phyloP scores from a whole-genome alignment of 2,888 invertebrate genomes.

The Rhamnusium bicolor region DNA sequence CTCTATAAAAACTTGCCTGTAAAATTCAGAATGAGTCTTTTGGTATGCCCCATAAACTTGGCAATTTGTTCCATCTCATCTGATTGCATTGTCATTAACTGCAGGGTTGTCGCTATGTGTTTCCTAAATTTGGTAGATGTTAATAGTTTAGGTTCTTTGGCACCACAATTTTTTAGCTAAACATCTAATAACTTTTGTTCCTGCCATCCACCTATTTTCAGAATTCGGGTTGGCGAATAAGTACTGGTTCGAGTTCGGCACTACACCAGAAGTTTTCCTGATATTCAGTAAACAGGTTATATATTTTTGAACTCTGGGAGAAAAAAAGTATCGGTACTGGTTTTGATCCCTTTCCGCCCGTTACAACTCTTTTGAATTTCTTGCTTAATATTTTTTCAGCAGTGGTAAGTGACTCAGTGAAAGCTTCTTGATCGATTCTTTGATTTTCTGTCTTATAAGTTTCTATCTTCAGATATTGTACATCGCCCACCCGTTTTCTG shows the following conservation, averaged over 20 bases:
- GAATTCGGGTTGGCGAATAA: constrained; percentile 47
- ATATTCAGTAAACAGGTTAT: constrained; percentile 37
- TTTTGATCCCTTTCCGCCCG: background rate
- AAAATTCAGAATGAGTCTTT: constrained; percentile 50
- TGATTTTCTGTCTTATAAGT: background rate
- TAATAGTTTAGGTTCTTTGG: constrained; percentile 39
- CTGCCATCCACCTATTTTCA: constrained; percentile 47
- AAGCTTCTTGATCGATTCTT: background rate
- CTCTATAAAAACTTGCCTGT: constrained; percentile 21
- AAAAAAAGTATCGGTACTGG: background rate
- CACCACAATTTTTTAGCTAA: constrained; percentile 42
- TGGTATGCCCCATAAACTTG: constrained; percentile 54
- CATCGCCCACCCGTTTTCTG: constrained; percentile 50
- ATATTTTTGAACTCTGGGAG: background rate
- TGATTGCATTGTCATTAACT: constrained; percentile 47
- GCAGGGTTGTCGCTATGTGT: constrained; percentile 53
- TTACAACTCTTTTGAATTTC: background rate
- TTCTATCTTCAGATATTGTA: constrained; percentile 43
- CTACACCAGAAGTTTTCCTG: constrained; percentile 33
- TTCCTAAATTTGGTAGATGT: constrained; percentile 51
- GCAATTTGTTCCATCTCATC: constrained; percentile 54
- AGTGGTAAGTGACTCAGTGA: background rate
- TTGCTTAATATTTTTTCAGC: background rate
- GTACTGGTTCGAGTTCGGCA: constrained; percentile 46
- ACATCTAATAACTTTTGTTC: constrained; percentile 38